Conservation (phyloP, 2,888 invertebrate species). For the Blera fallax region DNA sequence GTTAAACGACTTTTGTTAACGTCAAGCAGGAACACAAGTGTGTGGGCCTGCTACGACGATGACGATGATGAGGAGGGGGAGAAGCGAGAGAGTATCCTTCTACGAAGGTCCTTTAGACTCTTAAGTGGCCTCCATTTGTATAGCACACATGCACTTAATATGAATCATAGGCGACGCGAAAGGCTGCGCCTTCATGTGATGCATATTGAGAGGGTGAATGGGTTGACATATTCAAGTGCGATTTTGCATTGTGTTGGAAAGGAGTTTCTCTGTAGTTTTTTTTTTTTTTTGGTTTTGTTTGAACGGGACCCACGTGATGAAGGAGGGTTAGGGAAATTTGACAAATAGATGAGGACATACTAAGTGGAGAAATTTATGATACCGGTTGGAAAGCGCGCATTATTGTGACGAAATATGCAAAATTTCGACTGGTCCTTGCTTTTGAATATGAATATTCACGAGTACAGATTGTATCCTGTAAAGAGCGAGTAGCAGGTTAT, state of each 20-base stretch:
- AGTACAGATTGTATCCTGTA: no score
- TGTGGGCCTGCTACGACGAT: conserved; percentile 2
- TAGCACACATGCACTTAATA: conserved; percentile 44
- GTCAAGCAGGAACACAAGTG: conserved; percentile 40
- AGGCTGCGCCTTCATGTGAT: conserved; percentile 3
- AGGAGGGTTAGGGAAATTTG: conserved; percentile 1
- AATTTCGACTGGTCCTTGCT: no score
- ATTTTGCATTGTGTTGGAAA: conserved; percentile 51
- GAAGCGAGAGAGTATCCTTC: conserved; percentile 41
- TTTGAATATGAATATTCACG: no score
- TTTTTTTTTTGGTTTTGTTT: conserved; percentile 1
- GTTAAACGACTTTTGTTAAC: conserved; percentile 65
- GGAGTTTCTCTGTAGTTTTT: conserved; percentile 17
- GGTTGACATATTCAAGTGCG: conserved; percentile 67
- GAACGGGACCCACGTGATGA: neutral
- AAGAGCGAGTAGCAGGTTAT: no score
- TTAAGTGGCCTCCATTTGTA: conserved; percentile 70
- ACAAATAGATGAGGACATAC: conserved; percentile 7
- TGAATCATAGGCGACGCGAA: conserved; percentile 54
- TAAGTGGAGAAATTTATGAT: conserved; percentile 13
- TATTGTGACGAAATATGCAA: no score
- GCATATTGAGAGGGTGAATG: conserved; percentile 24
- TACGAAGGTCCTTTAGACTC: conserved; percentile 61
- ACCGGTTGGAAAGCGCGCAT: neutral
- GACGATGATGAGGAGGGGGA: neutral